Percentiles rank a stretch among this genome's conserved stretches.
Evolutionary conservation across 2,888 invertebrate species (phyloP).

Genomic region (Ypsolopha sequella): DNA sequence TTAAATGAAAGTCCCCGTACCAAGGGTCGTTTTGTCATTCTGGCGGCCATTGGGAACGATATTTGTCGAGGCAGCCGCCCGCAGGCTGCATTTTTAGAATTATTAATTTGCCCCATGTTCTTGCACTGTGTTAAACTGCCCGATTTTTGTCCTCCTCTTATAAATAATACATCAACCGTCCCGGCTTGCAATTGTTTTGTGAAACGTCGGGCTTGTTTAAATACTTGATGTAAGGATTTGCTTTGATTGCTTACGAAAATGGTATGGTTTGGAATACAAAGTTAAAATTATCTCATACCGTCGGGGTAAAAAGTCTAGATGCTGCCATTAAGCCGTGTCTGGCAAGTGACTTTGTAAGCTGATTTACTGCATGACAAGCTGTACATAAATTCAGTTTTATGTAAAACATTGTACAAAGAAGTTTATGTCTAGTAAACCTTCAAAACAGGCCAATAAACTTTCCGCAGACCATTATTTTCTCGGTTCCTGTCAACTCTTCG

Average conservation of each 20-base stretch:
- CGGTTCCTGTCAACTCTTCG: too few species aligned
- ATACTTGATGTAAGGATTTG: constrained; percentile 29
- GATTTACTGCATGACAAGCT: too few species aligned
- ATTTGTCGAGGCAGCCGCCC: constrained; percentile 38
- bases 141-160: constrained; percentile 52
- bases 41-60: constrained; percentile 24
- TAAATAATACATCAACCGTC: constrained; percentile 56
- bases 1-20: neutral
- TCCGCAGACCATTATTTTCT: too few species aligned
- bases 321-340: neutral
- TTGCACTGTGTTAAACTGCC: constrained; percentile 55
- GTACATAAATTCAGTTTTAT: too few species aligned
- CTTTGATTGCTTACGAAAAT: constrained; percentile 17
- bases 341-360: too few species aligned
- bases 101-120: constrained; percentile 62
- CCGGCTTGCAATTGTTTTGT: constrained; percentile 37
- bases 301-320: neutral
- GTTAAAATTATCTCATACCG: neutral
- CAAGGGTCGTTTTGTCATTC: constrained; percentile 34
- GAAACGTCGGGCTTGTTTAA: constrained; percentile 32
- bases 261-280: constrained; percentile 12
- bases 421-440: too few species aligned
- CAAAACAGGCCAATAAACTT: too few species aligned
- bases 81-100: constrained; percentile 62
- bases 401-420: too few species aligned